These are phyloP conservation scores for Prosapia bicincta DNA, from an alignment of 2,888 invertebrate species.

Conservation along the genomic window DNA sequence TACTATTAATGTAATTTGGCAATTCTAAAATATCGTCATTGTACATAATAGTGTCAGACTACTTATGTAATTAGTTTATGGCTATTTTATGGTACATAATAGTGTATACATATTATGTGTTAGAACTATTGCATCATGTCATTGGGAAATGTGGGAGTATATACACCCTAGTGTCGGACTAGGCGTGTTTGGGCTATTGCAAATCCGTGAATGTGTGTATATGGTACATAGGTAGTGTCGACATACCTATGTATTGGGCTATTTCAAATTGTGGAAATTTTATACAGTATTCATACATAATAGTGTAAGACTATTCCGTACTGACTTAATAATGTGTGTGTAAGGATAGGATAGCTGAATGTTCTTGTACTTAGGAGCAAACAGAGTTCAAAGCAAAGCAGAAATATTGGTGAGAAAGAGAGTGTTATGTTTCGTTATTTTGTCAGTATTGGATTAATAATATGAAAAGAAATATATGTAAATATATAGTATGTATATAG, in stretches of 20 bases:
- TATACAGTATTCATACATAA: slow-evolving; percentile 35
- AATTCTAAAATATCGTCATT: slow-evolving; percentile 29
- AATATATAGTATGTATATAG: not conserved
- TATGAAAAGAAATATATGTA: not conserved
- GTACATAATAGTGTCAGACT: slow-evolving; percentile 40
- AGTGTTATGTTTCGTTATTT: not conserved
- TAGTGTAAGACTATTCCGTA: slow-evolving; percentile 39
- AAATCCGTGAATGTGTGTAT: slow-evolving; percentile 37
- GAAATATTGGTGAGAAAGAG: not conserved
- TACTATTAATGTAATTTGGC: slow-evolving; percentile 29
- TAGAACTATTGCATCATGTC: slow-evolving; percentile 37
- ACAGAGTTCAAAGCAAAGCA: not conserved
- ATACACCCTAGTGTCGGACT: slow-evolving; percentile 36
- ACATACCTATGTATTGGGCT: slow-evolving; percentile 33
- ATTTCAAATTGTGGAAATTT: slow-evolving; percentile 39
- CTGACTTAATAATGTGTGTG: slow-evolving; percentile 32
- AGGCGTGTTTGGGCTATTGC: slow-evolving; percentile 39
- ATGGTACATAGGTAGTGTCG: slow-evolving; percentile 35
- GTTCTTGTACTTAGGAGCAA: not conserved
- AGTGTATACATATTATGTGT: slow-evolving; percentile 28
- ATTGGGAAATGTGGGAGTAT: slow-evolving; percentile 37
- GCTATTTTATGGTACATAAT: slow-evolving; percentile 30
- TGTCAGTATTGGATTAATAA: slow-evolving; percentile 1
- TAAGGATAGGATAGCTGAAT: not conserved
- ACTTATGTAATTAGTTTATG: slow-evolving; percentile 39